phyloP scores from a whole-genome alignment of 2,888 invertebrate species.

The Hoplodrina ambigua region DNA sequence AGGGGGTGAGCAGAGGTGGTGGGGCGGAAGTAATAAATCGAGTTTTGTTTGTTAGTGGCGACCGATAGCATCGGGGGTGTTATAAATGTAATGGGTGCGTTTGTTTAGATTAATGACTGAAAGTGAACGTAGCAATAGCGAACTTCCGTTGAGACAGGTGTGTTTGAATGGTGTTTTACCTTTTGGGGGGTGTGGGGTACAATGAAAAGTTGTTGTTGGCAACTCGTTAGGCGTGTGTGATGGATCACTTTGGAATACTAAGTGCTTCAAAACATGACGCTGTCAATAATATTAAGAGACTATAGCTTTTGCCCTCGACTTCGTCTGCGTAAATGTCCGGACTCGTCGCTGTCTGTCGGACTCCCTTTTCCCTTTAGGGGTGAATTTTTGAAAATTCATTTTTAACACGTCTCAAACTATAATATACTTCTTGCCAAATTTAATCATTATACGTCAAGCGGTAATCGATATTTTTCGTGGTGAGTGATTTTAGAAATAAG shows the following conservation, averaged over 20 bases:
- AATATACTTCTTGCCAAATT: no score
- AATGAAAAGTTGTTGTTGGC: background rate
- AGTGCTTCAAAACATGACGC: background rate
- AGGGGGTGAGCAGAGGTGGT: conserved; percentile 28
- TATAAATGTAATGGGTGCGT: conserved; percentile 52
- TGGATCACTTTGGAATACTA: background rate
- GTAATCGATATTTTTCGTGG: no score
- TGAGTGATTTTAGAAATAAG: no score
- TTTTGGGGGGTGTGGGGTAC: background rate
- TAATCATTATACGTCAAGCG: background rate
- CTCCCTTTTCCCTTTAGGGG: no score
- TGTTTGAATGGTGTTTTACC: conserved; percentile 9
- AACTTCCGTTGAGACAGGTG: conserved; percentile 37
- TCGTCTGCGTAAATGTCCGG: no score
- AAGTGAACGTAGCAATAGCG: conserved; percentile 29
- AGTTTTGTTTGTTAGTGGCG: conserved; percentile 59
- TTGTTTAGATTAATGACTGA: conserved; percentile 49
- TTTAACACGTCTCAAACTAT: no score
- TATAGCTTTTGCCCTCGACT: no score
- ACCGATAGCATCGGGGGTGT: conserved; percentile 55
- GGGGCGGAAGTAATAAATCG: conserved; percentile 62
- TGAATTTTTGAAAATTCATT: no score
- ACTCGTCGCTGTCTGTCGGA: no score
- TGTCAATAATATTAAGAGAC: background rate
- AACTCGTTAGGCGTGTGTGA: conserved; percentile 11